A percentile compares a stretch with the other conserved stretches of the same genome.
Conservation (phyloP, 2,888 invertebrate species). For the Aporophyla nigra region DNA sequence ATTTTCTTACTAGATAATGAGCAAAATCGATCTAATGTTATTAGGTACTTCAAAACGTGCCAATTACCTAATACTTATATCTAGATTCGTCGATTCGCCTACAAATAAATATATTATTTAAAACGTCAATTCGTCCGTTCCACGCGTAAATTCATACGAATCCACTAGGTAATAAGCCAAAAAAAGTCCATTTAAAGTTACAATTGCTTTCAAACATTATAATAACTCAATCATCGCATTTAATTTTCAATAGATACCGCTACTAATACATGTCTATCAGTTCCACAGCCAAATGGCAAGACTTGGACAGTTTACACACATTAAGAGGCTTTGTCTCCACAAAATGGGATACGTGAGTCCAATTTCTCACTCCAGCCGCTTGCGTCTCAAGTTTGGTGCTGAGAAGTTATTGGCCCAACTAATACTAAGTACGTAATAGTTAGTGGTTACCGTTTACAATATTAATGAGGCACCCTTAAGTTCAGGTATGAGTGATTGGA, state of each 20-base stretch:
- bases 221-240: conserved; percentile 23
- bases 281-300: conserved; percentile 79
- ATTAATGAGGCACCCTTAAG: conserved; percentile 49
- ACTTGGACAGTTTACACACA: conserved; percentile 86
- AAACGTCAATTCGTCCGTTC: too few species aligned
- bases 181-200: too few species aligned
- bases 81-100: too few species aligned
- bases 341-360: conserved; percentile 84
- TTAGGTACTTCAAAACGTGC: too few species aligned
- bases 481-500: conserved; percentile 46
- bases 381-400: conserved; percentile 51
- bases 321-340: conserved; percentile 84
- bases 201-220: neutral
- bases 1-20: too few species aligned
- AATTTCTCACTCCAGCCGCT: conserved; percentile 78
- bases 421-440: conserved; percentile 59
- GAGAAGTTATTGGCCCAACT: conserved; percentile 62
- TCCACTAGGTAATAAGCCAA: too few species aligned
- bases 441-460: conserved; percentile 49
- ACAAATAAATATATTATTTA: too few species aligned
- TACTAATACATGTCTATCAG: conserved; percentile 50
- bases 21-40: too few species aligned
- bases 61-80: too few species aligned
- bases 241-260: conserved; percentile 41
- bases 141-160: too few species aligned